Evolutionary conservation across 2,888 invertebrate genomes (phyloP), one percentile per base, ranked within the genome.

Genomic region (Pardosa pseudoannulata): DNA sequence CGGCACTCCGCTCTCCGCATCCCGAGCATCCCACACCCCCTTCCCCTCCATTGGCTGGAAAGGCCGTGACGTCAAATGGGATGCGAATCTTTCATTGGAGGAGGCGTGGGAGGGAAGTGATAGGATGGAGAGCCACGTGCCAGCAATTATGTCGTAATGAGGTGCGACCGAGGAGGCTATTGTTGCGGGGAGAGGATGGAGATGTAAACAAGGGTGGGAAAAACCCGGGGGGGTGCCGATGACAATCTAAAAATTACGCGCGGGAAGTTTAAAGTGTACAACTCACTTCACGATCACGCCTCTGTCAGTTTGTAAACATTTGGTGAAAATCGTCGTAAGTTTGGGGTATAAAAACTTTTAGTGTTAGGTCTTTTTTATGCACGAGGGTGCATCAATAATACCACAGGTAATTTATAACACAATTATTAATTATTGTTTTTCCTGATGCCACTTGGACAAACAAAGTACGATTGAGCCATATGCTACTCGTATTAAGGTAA

Each of bases 61-160:
- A 16, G 6, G 23, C 0, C 6, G 29, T 83, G 76, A 83, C 82
- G 82, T 83, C 76, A 83, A 2, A 11, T 1, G 6, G 1, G 0
- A 9, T 13, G n/a, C 36, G 56, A 50, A 31, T 6, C 27, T n/a
- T 23, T 11, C 67, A 85, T 85, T 85, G 83, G 83, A 27, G 23
- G 67, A 28, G 36, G 56, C 16, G 27, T 46, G 56, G 65, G 29
- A 27, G 78, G 31, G 73, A 31, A 65, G 41, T 32, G 68, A 67
- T 73, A 68, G 71, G 29, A 73, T 13, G 67, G 36, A 13, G 64
- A 31, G 32, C 70, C 85, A 86, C 85, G 85, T 86, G 85, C 64
- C 70, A 39, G 56, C 79, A 86, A 86, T 86, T 86, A 86, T 79
- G 46, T 79, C 68, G 70, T 79, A 79, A 86, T 79, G 75, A 79